Conservation (phyloP, 1,140 invertebrate species). For the Dermatophagoides farinae region DNA sequence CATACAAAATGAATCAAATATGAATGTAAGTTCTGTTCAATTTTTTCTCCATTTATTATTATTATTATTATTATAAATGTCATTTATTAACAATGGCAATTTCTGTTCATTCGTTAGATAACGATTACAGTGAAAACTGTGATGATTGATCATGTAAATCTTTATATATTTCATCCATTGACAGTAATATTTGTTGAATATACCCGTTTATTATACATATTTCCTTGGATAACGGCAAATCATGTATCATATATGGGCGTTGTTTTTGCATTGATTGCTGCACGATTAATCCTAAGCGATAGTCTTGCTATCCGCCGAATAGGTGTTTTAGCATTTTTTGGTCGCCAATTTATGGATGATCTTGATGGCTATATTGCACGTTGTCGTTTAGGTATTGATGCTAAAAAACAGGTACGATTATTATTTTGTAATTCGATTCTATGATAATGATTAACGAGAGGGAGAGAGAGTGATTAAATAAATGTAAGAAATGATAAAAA, state of each 20-base stretch:
- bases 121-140: slow-evolving; percentile 18
- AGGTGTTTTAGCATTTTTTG: slow-evolving; percentile 47
- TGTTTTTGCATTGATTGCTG: slow-evolving; percentile 41
- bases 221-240: slow-evolving; percentile 44
- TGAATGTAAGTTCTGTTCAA: neutral
- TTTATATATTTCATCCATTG: slow-evolving; percentile 18
- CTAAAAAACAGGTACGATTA: slow-evolving; percentile 24
- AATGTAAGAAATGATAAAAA: neutral
- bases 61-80: neutral
- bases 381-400: slow-evolving; percentile 23
- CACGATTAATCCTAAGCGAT: slow-evolving; percentile 40
- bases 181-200: slow-evolving; percentile 16
- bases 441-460: too few relatives aligned
- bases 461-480: neutral
- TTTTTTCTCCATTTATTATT: neutral
- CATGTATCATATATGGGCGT: slow-evolving; percentile 51
- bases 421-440: neutral
- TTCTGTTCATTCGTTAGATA: neutral
- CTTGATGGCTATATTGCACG: slow-evolving; percentile 55
- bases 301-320: slow-evolving; percentile 37
- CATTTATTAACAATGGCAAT: too few relatives aligned
- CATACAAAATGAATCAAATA: neutral
- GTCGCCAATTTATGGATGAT: slow-evolving; percentile 52
- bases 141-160: slow-evolving; percentile 20
- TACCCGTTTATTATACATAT: neutral